These are phyloP conservation scores for Agraylea sexmaculata DNA, from an alignment of 1,140 invertebrate species.

Conservation along the genomic window DNA sequence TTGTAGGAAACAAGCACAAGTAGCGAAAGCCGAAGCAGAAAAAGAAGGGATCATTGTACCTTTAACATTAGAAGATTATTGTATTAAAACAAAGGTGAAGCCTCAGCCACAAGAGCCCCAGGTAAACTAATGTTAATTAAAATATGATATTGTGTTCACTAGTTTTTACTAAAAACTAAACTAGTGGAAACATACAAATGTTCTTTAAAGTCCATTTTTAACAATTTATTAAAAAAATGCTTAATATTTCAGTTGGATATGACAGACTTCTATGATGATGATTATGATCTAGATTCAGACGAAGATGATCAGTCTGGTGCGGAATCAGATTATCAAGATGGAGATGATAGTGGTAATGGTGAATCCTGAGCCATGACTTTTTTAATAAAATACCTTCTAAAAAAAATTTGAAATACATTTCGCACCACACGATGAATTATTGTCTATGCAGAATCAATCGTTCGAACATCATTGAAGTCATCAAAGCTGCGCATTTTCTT, in stretches of 20 bases:
- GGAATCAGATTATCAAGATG: constrained; percentile 55
- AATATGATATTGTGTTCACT: background rate
- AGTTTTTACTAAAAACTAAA: background rate
- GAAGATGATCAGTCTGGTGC: constrained; percentile 54
- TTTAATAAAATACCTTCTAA: constrained; percentile 9
- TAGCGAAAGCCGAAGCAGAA: constrained; percentile 87
- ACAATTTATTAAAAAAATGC: background rate
- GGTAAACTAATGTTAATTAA: constrained; percentile 23
- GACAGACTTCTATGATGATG: constrained; percentile 90
- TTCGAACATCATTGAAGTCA: too few species aligned
- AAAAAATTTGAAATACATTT: too few species aligned
- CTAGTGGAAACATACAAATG: background rate
- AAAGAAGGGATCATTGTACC: constrained; percentile 95
- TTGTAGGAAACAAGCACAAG: constrained; percentile 89
- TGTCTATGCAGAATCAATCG: too few species aligned
- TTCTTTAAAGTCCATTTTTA: background rate
- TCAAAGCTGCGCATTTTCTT: too few species aligned
- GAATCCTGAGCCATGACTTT: constrained; percentile 41
- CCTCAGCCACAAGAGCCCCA: constrained; percentile 58
- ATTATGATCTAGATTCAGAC: constrained; percentile 70
- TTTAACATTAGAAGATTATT: constrained; percentile 95
- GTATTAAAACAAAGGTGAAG: constrained; percentile 81
- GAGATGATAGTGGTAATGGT: constrained; percentile 70
- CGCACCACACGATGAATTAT: background rate
- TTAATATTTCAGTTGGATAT: constrained; percentile 54